Evolutionary conservation across 64 coral and sea anemone genomes (phyloP), one percentile per base, ranked within the genome.

Genomic region (Montipora sp.): DNA sequence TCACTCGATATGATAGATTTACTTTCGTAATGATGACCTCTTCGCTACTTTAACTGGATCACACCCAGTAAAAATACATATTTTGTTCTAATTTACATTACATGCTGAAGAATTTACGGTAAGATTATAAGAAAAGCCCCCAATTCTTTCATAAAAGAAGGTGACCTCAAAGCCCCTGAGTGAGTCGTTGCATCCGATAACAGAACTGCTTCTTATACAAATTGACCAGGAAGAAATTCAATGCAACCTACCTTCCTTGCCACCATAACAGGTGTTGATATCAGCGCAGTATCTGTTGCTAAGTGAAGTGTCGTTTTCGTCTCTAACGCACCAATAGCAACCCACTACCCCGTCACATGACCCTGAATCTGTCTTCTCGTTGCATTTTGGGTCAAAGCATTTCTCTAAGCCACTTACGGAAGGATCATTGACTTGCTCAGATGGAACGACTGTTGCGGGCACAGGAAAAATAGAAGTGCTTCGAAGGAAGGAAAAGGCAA

Each of bases 301-400:
- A 19, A 84, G 81, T 7, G 59, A 58, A 47, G 60, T 14, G 13
- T 84, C 7, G 7, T 68, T 3, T 5, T 68, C 9, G 16, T 84
- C 60, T 47, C 60, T 27, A 6, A 68, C 59, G 43, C 81, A 84
- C 81, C 81, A 84, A 61, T 70, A 84, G 19, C 81, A 84, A 13
- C 81, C 60, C 13, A 84, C 81, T 1, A 84, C 81, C 19, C 81
- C 81, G 5, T 84, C 81, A 69, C 81, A 84, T 10, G 60, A 84
- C 1, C 47, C 22, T n/a, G 81, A 84, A 68, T 68, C 18, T 2
- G 3, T 8, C 44, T 68, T 68, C 7, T 69, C 13, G 23, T 84
- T 36, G 44, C 81, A 84, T 19, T 84, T 12, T 5, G 81, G 81
- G 9, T 84, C 81, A 47, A 84, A 84, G 45, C 81, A 84, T 43